A percentile compares a stretch with the other conserved stretches of the same genome.
phyloP scores from a whole-genome alignment of 2,888 invertebrate genomes.

The Macaria notata region DNA sequence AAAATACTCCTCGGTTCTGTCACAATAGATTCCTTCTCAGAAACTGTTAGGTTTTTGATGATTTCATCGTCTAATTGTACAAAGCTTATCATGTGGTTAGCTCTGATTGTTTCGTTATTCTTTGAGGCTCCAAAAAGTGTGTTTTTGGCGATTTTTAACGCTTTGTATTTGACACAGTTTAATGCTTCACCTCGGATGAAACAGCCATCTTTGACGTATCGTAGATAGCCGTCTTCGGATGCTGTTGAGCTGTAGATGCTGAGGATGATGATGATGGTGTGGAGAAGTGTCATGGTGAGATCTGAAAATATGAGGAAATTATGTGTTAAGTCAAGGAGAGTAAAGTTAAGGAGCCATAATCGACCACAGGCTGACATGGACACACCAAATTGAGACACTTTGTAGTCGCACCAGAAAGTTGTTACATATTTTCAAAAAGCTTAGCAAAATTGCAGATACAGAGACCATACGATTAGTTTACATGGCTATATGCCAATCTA shows the following conservation, averaged over 20 bases:
- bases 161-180: slow-evolving; percentile 72
- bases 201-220: slow-evolving; percentile 72
- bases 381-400: too few species aligned
- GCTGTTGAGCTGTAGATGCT: slow-evolving; percentile 39
- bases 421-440: too few species aligned
- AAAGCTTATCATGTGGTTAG: slow-evolving; percentile 62
- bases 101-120: slow-evolving; percentile 64
- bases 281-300: slow-evolving; percentile 36
- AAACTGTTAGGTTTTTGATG: slow-evolving; percentile 47
- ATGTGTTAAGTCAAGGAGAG: not conserved
- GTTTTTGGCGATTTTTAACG: slow-evolving; percentile 67
- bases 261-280: slow-evolving; percentile 36
- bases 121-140: slow-evolving; percentile 62
- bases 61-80: slow-evolving; percentile 66
- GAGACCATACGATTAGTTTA: too few species aligned
- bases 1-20: slow-evolving; percentile 60
- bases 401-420: too few species aligned
- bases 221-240: slow-evolving; percentile 65
- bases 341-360: too few species aligned
- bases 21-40: slow-evolving; percentile 45
- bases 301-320: slow-evolving; percentile 13
- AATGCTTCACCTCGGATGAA: slow-evolving; percentile 66
- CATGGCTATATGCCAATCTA: too few species aligned
- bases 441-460: too few species aligned
- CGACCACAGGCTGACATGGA: not conserved